A percentile compares a stretch with the other conserved stretches of the same genome.
These are phyloP conservation scores for Heterotilapia buettikoferi DNA, from an alignment of 2,113 vertebrate genomes.

Conservation along the genomic window DNA sequence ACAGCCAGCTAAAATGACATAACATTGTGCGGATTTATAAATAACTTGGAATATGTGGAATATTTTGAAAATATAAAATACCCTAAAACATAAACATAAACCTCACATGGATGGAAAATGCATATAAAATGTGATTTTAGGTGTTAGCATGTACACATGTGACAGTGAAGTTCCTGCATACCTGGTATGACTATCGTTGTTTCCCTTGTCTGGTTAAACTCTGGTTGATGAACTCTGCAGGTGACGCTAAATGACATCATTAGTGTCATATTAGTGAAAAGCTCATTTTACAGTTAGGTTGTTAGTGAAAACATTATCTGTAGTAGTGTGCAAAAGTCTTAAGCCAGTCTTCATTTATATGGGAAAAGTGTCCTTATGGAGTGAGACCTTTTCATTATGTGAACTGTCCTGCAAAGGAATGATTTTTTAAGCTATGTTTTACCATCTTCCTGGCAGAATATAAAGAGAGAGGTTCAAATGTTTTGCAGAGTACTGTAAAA, in stretches of 20 bases:
- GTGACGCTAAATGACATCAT: background rate
- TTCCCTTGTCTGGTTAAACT: background rate
- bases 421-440: background rate
- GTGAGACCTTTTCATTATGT: background rate
- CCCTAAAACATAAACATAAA: background rate
- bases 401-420: fast-evolving
- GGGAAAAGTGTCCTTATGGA: background rate
- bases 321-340: background rate
- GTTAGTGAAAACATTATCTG: background rate
- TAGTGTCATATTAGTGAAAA: background rate
- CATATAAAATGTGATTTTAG: background rate
- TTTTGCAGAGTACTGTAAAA: background rate
- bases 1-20: background rate
- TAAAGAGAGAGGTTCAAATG: background rate
- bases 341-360: background rate
- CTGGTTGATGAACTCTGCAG: background rate
- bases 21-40: background rate
- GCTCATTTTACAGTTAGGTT: background rate
- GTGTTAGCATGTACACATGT: background rate
- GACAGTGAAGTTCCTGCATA: background rate
- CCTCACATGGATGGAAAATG: background rate
- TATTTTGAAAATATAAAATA: background rate
- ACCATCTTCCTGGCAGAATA: background rate
- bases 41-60: background rate
- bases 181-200: background rate